Conservation (phyloP, 2,113 vertebrate genomes). For the Melanerpes formicivorus region DNA sequence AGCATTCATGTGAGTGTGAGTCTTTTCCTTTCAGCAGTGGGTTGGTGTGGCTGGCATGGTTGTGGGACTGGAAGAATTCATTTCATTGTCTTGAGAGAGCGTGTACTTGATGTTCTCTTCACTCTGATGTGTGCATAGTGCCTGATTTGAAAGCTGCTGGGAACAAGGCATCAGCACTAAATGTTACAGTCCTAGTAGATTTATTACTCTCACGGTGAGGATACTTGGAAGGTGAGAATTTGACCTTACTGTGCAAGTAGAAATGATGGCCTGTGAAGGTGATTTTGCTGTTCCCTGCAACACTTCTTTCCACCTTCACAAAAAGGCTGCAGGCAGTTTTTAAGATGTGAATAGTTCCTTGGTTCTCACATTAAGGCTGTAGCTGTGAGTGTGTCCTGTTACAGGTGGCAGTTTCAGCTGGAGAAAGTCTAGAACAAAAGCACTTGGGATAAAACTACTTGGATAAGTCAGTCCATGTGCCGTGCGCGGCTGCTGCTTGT, state of each 20-base stretch:
- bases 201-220: not conserved
- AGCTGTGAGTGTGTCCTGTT: not conserved
- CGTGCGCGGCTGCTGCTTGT: too few relatives aligned
- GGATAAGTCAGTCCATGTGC: rapidly evolving
- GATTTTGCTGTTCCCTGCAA: not conserved
- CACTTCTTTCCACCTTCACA: not conserved
- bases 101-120: not conserved
- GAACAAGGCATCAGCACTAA: not conserved
- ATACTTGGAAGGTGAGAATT: not conserved
- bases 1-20: conserved; percentile 60
- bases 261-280: not conserved
- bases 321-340: not conserved
- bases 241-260: too few relatives aligned
- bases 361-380: rapidly evolving
- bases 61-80: not conserved
- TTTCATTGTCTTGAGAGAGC: not conserved
- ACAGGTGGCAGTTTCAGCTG: not conserved
- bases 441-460: rapidly evolving
- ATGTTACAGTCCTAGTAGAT: rapidly evolving
- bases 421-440: not conserved
- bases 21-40: conserved; percentile 63
- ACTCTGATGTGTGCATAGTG: not conserved
- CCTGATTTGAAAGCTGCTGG: not conserved
- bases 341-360: not conserved
- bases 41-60: not conserved